Evolutionary conservation across 2,888 invertebrate species (phyloP).

Genomic region (Amblyteles armatorius): DNA sequence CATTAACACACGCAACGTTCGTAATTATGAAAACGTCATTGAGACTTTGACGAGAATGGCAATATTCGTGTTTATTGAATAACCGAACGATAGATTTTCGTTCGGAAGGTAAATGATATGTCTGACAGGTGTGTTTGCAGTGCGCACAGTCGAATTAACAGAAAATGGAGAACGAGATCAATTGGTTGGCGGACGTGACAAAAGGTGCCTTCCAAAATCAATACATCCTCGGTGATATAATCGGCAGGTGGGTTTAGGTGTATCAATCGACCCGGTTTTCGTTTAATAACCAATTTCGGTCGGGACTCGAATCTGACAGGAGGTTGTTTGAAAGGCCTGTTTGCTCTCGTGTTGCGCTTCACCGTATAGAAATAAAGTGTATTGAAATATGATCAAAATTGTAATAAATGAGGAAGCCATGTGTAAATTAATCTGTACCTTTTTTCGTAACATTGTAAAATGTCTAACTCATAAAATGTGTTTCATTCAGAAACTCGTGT

Average conservation of each 20-base stretch:
- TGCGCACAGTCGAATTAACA: neutral
- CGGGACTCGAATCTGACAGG: neutral
- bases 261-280: neutral
- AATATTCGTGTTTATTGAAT: constrained; percentile 32
- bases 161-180: constrained; percentile 66
- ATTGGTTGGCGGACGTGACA: constrained; percentile 67
- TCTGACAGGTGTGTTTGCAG: constrained; percentile 31
- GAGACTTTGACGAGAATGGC: neutral
- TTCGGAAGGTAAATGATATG: constrained; percentile 20
- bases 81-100: constrained; percentile 8
- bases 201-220: constrained; percentile 75
- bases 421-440: no score
- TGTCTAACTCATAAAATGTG: no score
- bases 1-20: constrained; percentile 13
- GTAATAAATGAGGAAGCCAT: no score
- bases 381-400: no score
- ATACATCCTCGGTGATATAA: constrained; percentile 77
- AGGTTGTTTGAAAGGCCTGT: no score
- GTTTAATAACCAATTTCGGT: constrained; percentile 23
- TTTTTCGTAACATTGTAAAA: no score
- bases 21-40: constrained; percentile 15
- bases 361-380: neutral
- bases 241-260: constrained; percentile 76
- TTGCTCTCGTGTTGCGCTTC: no score
- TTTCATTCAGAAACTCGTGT: no score